Base-by-base conservation (phyloP, 2,888 invertebrate species). In the Shargacucullia verbasci region DNA sequence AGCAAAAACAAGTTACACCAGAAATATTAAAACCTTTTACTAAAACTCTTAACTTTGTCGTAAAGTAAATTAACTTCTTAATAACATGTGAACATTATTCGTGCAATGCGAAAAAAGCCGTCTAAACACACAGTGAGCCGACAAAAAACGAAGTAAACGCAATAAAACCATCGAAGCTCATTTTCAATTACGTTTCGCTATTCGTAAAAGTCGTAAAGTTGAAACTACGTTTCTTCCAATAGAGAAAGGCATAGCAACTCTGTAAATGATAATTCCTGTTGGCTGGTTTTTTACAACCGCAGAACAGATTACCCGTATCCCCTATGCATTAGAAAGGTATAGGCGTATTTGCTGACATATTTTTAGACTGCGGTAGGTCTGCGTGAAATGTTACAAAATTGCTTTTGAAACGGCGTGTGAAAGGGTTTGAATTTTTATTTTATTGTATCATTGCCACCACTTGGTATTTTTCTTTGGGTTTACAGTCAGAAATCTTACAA, bases 241-340 rank as follows among this genome's bases (percentile, higher is more conserved):
- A 75, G 80, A 57, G 65, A 14, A 55, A 35, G 43, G 48, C 52
- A 35, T 11, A 53, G 78, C 73, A 78, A 81, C 73, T 74, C 65
- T 62, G 65, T 66, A 66, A 50, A 59, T 70, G 73, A 78, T 75
- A 76, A 72, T 63, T 74, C 39, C 54, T 48, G 70, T 67, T 72
- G 59, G 59, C 48, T 63, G 60, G 52, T 63, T 81, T 83, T 80
- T 63, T 43, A 41, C 41, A 82, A 89, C 91, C 91, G 65, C 91
- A 90, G 76, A 82, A 80, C 78, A 84, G 86, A 92, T 91, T 91
- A 90, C 91, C 91, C 91, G 80, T 89, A 92, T 86, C 88, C 90
- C 90, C 76, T 88, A 90, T 90, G 81, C 66, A 79, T 84, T 87
- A 88, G 85, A 86, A 82, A 82, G 61, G 59, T 70, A 67, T 63